Evolutionary conservation across 1,140 invertebrate genomes (phyloP).

Genomic region (Listronotus oregonensis): DNA sequence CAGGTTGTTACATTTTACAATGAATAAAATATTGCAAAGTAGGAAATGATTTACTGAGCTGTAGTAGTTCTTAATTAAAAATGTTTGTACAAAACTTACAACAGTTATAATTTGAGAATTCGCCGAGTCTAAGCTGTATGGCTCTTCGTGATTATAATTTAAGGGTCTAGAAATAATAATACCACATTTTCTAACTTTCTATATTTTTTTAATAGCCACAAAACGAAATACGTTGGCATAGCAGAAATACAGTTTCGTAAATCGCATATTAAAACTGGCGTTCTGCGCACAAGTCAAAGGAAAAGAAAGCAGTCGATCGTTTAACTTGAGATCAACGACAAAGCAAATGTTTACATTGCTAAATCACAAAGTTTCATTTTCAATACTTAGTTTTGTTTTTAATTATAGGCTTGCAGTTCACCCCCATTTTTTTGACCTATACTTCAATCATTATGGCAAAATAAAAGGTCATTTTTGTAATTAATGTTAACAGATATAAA

Average conservation of each 20-base stretch:
- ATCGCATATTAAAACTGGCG: conserved; percentile 5
- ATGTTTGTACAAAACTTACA: conserved; percentile 24
- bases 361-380: conserved; percentile 43
- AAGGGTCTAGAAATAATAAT: conserved; percentile 37
- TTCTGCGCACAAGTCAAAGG: conserved; percentile 14
- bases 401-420: no score
- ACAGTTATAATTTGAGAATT: conserved; percentile 27
- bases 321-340: conserved; percentile 52
- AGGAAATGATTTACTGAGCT: conserved; percentile 26
- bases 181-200: conserved; percentile 39
- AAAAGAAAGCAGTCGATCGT: conserved; percentile 47
- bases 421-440: no score
- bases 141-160: no score
- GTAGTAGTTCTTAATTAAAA: conserved; percentile 11
- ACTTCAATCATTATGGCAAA: no score
- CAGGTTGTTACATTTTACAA: conserved; percentile 30
- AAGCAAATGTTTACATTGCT: conserved; percentile 47
- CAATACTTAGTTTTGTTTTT: no score
- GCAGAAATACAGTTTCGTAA: conserved; percentile 7
- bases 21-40: conserved; percentile 24
- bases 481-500: no score
- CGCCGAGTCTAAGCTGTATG: conserved; percentile 26
- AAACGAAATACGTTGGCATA: conserved; percentile 25
- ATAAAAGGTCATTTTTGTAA: no score
- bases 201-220: conserved; percentile 37